Conservation (phyloP, 2,797 vertebrate species). For the Rachycentron canadum region DNA sequence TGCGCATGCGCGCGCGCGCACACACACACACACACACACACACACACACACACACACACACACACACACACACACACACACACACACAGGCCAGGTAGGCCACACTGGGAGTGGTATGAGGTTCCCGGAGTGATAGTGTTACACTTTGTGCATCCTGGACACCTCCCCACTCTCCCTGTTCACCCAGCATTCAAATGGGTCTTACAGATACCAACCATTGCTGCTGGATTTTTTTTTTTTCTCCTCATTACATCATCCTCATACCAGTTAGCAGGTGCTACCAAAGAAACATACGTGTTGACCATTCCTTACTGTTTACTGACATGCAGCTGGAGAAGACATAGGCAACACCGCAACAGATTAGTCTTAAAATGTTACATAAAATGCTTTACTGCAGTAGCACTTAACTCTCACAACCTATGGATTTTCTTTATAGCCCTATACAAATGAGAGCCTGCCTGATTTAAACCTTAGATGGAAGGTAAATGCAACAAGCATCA, state of each 20-base stretch:
- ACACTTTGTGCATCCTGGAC: conserved; percentile 73
- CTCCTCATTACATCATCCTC: conserved; percentile 67
- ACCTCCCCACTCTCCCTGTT: conserved; percentile 69
- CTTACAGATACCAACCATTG: conserved; percentile 52
- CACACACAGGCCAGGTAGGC: conserved; percentile 56
- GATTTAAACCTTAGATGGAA: conserved; percentile 10
- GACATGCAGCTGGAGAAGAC: neutral
- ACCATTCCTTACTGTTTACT: neutral
- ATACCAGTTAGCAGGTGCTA: conserved; percentile 20
- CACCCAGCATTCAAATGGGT: conserved; percentile 64
- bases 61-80: conserved; percentile 29
- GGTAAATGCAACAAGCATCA: conserved; percentile 8
- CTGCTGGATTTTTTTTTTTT: conserved; percentile 43
- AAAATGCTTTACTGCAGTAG: neutral
- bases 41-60: too few species aligned
- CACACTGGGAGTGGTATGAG: conserved; percentile 66
- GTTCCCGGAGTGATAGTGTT: conserved; percentile 80
- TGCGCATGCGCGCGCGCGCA: too few species aligned
- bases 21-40: too few species aligned
- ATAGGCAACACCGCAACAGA: neutral
- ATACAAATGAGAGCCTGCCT: neutral
- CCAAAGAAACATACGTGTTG: neutral
- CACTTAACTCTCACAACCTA: neutral
- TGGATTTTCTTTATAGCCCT: neutral
- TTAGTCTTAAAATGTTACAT: neutral